Conservation (phyloP, 2,888 invertebrate species). For the Mallateleia sp. region DNA sequence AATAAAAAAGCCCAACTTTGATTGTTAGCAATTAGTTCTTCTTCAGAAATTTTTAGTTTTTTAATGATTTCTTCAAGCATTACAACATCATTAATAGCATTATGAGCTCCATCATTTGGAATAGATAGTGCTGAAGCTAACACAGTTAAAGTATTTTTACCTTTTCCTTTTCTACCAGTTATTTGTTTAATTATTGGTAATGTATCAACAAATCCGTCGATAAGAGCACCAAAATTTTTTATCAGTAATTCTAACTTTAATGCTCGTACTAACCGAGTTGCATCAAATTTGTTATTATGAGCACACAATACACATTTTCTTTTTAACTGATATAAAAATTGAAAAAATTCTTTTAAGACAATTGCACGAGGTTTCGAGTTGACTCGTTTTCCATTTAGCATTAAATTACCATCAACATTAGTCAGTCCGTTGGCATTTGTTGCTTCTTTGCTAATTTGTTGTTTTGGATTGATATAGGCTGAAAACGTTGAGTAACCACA, state of each 20-base stretch:
- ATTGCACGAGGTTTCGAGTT: not conserved
- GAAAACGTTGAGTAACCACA: constrained; percentile 24
- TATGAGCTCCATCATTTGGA: too few species aligned
- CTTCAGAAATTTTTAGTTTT: too few species aligned
- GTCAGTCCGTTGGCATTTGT: constrained; percentile 48
- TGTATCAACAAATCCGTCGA: too few species aligned
- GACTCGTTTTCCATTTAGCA: not conserved
- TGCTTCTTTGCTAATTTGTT: constrained; percentile 43
- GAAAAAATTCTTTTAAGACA: not conserved
- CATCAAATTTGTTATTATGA: constrained; percentile 47
- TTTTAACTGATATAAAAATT: not conserved
- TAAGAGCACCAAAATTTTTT: too few species aligned
- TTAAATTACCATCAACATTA: constrained; percentile 28
- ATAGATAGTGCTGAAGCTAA: too few species aligned
- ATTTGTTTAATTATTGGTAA: too few species aligned
- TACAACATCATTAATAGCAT: too few species aligned
- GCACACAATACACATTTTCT: constrained; percentile 20
- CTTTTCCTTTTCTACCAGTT: too few species aligned
- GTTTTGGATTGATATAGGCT: constrained; percentile 46
- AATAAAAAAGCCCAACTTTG: too few species aligned
- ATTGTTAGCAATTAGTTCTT: too few species aligned
- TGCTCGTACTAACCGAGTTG: not conserved
- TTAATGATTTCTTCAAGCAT: too few species aligned
- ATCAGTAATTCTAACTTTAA: not conserved
- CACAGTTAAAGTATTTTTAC: too few species aligned